Conservation (phyloP, 2,888 invertebrate genomes). For the Ichneumon xanthorius region DNA sequence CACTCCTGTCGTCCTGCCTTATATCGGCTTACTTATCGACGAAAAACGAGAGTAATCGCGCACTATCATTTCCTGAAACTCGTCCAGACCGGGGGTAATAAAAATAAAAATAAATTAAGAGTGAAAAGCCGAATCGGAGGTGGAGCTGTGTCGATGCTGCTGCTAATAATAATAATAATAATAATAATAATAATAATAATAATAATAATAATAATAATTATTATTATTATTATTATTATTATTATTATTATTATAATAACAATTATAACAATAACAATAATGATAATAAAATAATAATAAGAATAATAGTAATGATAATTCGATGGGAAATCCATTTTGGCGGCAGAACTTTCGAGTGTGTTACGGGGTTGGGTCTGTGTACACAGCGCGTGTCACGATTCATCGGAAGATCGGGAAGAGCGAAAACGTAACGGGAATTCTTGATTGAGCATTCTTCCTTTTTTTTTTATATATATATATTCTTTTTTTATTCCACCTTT, state of each 20-base stretch:
- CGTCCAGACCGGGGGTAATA: conserved; percentile 27
- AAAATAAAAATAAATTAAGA: conserved; percentile 6
- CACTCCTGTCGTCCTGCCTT: conserved; percentile 10
- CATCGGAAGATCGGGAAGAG: conserved; percentile 59
- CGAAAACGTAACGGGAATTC: conserved; percentile 63
- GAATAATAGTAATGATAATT: conserved; percentile 21
- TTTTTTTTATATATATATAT: conserved; percentile 41
- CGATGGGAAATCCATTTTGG: conserved; percentile 45
- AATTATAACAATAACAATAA: no score
- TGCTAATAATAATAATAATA: conserved; percentile 7
- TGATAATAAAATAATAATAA: conserved; percentile 3
- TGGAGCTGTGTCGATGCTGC: conserved; percentile 11
- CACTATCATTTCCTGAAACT: conserved; percentile 54
- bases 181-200: conserved; percentile 26
- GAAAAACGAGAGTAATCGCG: conserved; percentile 47
- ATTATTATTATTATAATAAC: no score
- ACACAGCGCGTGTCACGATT: conserved; percentile 49
- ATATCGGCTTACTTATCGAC: conserved; percentile 19
- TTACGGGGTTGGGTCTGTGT: conserved; percentile 40
- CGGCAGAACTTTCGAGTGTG: conserved; percentile 56
- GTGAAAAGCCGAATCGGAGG: conserved; percentile 23
- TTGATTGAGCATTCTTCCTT: conserved; percentile 62
- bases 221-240: no score
- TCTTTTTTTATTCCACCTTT: conserved; percentile 38
- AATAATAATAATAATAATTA: background rate